These are phyloP conservation scores for Neodiprion pinetum DNA, from an alignment of 1,140 invertebrate genomes.

Conservation along the genomic window DNA sequence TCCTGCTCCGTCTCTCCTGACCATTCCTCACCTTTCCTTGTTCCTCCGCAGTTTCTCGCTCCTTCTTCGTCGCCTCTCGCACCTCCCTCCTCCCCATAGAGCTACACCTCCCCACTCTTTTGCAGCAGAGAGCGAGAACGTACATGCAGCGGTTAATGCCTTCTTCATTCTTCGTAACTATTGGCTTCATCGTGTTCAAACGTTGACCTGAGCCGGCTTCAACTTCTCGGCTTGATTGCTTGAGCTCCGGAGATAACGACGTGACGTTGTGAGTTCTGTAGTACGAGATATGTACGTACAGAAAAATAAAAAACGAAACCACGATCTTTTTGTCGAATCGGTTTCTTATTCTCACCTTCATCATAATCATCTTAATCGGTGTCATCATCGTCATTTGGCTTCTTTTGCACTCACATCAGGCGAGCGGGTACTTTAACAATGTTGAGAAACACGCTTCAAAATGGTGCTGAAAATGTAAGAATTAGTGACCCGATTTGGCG, in stretches of 20 bases:
- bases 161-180: conserved; percentile 39
- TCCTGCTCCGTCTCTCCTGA: background rate
- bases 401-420: too few species aligned
- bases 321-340: too few species aligned
- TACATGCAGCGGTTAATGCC: conserved; percentile 34
- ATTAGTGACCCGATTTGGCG: too few species aligned
- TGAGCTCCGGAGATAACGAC: background rate
- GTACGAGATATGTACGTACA: too few species aligned
- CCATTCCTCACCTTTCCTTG: conserved; percentile 3
- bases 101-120: background rate
- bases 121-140: conserved; percentile 17
- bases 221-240: background rate
- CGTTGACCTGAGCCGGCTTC: background rate
- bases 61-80: background rate
- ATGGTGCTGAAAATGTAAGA: too few species aligned
- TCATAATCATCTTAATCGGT: too few species aligned
- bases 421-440: too few species aligned
- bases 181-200: conserved; percentile 25
- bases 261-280: background rate
- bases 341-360: too few species aligned
- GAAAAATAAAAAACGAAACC: too few species aligned
- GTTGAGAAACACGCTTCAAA: too few species aligned
- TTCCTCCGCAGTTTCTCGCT: background rate
- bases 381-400: too few species aligned
- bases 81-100: background rate